Evolutionary conservation across 1,140 invertebrate genomes (phyloP), one percentile per base, ranked within the genome.

Genomic region (Arion vulgaris): DNA sequence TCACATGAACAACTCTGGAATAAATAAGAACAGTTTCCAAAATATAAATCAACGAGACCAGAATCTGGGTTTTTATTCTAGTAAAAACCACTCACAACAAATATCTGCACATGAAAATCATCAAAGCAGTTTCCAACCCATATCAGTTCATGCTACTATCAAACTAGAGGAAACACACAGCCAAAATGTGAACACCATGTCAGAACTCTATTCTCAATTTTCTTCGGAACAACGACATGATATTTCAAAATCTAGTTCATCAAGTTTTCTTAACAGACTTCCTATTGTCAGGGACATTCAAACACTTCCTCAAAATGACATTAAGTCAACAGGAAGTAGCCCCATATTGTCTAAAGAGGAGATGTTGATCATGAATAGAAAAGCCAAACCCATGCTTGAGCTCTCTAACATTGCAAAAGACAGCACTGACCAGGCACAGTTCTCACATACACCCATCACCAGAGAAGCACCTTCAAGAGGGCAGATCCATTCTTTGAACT

Each of bases 331-430:
- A 32, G 34, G 36, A 34, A 51, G 7, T 57, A 45, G 49, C 19
- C n/a, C 11, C 1, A 51, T 53, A 23, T 83, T 86, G 34, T 87
- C 88, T 15, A 82, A 86, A 45, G 89, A 88, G 39, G 91, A 90
- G 80, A 87, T 90, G 87, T 82, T 89, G 80, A 89, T 86, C 78
- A 92, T 89, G 88, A 91, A 89, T 78, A 84, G 87, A 34, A 90
- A 86, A 86, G 86, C 88, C 39, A 89, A 85, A 28, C 90, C 90
- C 2, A 68, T 90, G 36, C 84, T 86, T 53, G 66, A 79, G 19
- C 80, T 83, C 32, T 86, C 85, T 28, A 34, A 57, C 57, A 38
- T 81, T 28, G 39, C 66, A 51, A 53, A 76, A 75, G 72, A 78
- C 17, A 71, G 13, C 2, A 28, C 34, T 19, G 23, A 53, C 36